Evolutionary conservation across 2,797 vertebrate species (phyloP).

Genomic region (Sebastes variabilis): DNA sequence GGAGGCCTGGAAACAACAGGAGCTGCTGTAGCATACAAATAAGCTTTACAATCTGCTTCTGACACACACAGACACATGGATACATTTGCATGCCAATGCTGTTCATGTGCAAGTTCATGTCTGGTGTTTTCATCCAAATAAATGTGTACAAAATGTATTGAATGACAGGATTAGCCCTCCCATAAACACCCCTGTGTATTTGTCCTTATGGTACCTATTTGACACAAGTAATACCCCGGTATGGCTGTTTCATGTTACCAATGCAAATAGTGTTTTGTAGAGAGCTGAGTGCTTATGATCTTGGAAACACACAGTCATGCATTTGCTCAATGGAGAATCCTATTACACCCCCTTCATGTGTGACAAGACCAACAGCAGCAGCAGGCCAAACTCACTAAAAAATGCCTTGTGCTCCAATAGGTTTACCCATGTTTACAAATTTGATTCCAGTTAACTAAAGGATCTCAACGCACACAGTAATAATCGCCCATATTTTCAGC

Average conservation of each 20-base stretch:
- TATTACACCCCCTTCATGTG: slow-evolving; percentile 15
- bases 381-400: background rate
- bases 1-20: slow-evolving; percentile 43
- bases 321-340: slow-evolving; percentile 6
- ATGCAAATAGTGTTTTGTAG: background rate
- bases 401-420: background rate
- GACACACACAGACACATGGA: background rate
- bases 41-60: slow-evolving; percentile 6
- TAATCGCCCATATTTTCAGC: slow-evolving; percentile 50
- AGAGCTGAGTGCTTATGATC: background rate
- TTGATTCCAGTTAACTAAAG: background rate
- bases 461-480: background rate
- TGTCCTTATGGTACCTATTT: background rate
- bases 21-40: slow-evolving; percentile 51
- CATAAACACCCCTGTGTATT: background rate
- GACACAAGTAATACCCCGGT: background rate
- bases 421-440: slow-evolving; percentile 11
- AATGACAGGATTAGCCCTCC: background rate
- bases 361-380: slow-evolving; percentile 19
- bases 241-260: background rate
- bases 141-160: background rate
- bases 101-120: background rate
- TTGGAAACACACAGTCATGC: background rate
- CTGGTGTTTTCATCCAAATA: slow-evolving; percentile 1
- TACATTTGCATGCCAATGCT: background rate